Evolutionary conservation across 1,140 invertebrate genomes (phyloP), one percentile per base, ranked within the genome.

Genomic region (Leptopilina boulardi): DNA sequence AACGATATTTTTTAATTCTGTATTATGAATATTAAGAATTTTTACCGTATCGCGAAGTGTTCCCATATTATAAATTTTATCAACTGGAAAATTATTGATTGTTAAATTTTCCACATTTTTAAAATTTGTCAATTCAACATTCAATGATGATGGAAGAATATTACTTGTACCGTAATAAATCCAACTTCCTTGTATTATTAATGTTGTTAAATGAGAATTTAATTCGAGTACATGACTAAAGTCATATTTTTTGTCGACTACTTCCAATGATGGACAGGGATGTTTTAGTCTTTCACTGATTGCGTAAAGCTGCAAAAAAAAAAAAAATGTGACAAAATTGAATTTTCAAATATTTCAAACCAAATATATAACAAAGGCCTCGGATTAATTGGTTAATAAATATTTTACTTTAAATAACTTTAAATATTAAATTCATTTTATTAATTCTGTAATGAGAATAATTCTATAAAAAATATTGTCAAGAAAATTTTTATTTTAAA

Each of bases 141-240:
- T 90, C 11, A 98, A 90, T n/a, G 94, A 91, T 82, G 97, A 96
- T 0, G 95, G 94, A 74, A 95, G 91, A 80, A 98, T 95, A 83
- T 97, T 98, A 86, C 96, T 98, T 0, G 93, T 94, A 3, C 94
- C 94, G 79, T 94, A 92, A 51, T 89, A 89, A 34, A 93, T 91
- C 66, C 91, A 90, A 78, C 92, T 94, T 0, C 96, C 95, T 86
- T 94, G 91, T 10, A 98, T 93, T 70, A 93, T 92, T 0, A 98
- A 87, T 13, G 89, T 91, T 19, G 91, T 92, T 9, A 97, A 85
- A 83, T 96, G 94, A 1, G 95, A 95, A 87, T 96, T 96, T 86
- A 97, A 96, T 87, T 99, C 97, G 73, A 99, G 87, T 6, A 98
- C 94, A 87, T 98, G 96, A 82, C 96, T 97, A 78, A 98, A 95